phyloP scores from a whole-genome alignment of 2,888 invertebrate genomes.

The Dicycla oo region DNA sequence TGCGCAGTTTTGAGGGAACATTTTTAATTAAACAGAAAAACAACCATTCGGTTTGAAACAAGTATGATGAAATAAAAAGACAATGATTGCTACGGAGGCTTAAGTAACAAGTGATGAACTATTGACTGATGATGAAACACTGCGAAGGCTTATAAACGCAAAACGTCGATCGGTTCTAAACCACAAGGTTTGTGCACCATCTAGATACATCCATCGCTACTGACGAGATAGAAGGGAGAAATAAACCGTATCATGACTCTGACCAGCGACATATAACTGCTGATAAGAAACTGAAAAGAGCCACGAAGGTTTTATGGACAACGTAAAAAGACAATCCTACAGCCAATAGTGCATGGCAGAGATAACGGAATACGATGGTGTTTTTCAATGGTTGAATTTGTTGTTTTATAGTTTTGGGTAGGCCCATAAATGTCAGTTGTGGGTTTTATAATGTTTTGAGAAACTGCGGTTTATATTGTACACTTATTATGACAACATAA shows the following conservation, averaged over 20 bases:
- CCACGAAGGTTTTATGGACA: slow-evolving; percentile 65
- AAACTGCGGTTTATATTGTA: slow-evolving; percentile 14
- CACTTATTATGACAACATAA: background rate
- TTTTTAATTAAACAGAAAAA: slow-evolving; percentile 11
- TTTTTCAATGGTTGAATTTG: slow-evolving; percentile 59
- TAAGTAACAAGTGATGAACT: background rate
- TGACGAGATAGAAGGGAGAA: slow-evolving; percentile 42
- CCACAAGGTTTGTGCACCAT: slow-evolving; percentile 11
- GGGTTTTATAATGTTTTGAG: slow-evolving; percentile 14
- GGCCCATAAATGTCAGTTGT: slow-evolving; percentile 23
- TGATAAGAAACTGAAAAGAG: slow-evolving; percentile 66
- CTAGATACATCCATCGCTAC: slow-evolving; percentile 29
- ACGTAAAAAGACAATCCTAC: slow-evolving; percentile 67
- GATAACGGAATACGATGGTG: slow-evolving; percentile 53
- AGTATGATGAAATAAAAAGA: background rate
- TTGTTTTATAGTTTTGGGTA: slow-evolving; percentile 57
- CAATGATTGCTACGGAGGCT: background rate
- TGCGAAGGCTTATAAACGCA: background rate
- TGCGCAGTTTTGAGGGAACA: slow-evolving; percentile 5
- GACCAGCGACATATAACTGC: slow-evolving; percentile 63
- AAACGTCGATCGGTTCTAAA: slow-evolving; percentile 7
- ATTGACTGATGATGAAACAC: background rate
- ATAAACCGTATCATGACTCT: slow-evolving; percentile 58
- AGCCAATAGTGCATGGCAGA: slow-evolving; percentile 41
- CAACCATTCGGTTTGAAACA: background rate